Evolutionary conservation across 2,797 vertebrate species (phyloP).

Genomic region (Labroides dimidiatus): DNA sequence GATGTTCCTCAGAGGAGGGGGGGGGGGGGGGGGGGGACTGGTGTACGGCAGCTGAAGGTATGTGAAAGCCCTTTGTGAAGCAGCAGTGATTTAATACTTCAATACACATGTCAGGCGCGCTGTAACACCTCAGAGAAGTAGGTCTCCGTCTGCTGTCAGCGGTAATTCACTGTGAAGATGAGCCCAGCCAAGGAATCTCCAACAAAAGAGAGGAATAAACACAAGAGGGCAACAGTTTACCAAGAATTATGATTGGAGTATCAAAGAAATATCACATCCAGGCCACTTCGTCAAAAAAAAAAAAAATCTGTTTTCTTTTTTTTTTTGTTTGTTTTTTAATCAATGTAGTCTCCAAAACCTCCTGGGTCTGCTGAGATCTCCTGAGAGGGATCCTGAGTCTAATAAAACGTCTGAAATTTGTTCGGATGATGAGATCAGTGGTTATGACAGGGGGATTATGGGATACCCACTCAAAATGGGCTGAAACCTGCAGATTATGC

Average conservation of each 20-base stretch:
- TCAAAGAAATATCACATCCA: conserved; percentile 52
- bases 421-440: conserved; percentile 61
- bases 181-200: conserved; percentile 40
- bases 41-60: conserved; percentile 43
- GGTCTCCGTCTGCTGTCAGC: conserved; percentile 48
- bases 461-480: conserved; percentile 60
- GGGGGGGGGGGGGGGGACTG: conserved; percentile 2
- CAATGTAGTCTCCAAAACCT: conserved; percentile 26
- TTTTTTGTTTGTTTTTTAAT: conserved; percentile 11
- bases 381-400: conserved; percentile 35
- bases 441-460: conserved; percentile 50
- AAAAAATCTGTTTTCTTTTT: too few species aligned
- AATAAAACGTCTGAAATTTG: conserved; percentile 60
- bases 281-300: conserved; percentile 29
- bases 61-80: conserved; percentile 52
- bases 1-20: conserved; percentile 61
- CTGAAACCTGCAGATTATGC: conserved; percentile 49
- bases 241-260: conserved; percentile 55
- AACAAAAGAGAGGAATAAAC: conserved; percentile 71
- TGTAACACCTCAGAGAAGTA: conserved; percentile 63
- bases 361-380: conserved; percentile 31
- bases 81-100: conserved; percentile 61
- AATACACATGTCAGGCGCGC: conserved; percentile 50
- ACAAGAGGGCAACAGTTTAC: conserved; percentile 86
- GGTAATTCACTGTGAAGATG: conserved; percentile 49